Base-by-base conservation (phyloP, 1,140 invertebrate species). In the Nebria ingens region DNA sequence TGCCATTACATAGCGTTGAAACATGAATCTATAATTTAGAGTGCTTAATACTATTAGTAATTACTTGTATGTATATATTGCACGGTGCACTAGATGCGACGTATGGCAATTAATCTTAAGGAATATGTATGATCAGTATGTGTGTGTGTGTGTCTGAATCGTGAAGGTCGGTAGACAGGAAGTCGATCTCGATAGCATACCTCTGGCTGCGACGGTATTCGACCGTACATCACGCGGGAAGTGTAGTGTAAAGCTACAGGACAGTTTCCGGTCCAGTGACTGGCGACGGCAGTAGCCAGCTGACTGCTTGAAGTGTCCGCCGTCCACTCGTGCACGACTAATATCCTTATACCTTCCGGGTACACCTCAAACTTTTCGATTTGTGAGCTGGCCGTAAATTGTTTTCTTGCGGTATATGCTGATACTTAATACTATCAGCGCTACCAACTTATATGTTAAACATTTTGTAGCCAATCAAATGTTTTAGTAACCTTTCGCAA, bases 231-330 rank as follows among this genome's bases (percentile, higher is more conserved):
- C 40, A 45, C 40, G 40, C 17, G 15, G 40, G 9, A 45, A 45
- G 40, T 45, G 40, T 45, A 45, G 40, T 45, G 40, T 45, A 17
- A 45, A 45, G 40, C 40, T 45, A 45, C 40, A 45, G 40, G 40
- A 45, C 40, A 45, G 40, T 45, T 45, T 45, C 40, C 17, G 40
- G 40, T 45, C 17, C 40, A 45, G 17, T 45, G 40, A 34, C 6
- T 34, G n/a, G 6, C n/a, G 25, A 6, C 25, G n/a, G 9, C 40
- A 17, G 9, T 17, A 17, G 15, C 40, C 40, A 45, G 9, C 40
- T 45, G 40, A 45, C 40, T 45, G 40, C 17, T 45, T 45, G 6
- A 45, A 45, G 40, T 45, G 40, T 45, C 17, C 40, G 17, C 15
- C 17, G 9, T 45, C 40, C 17, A 45, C 3, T 17, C 40, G 17